phyloP scores from a whole-genome alignment of 2,113 vertebrate species.

The Urocynchramus pylzowi region DNA sequence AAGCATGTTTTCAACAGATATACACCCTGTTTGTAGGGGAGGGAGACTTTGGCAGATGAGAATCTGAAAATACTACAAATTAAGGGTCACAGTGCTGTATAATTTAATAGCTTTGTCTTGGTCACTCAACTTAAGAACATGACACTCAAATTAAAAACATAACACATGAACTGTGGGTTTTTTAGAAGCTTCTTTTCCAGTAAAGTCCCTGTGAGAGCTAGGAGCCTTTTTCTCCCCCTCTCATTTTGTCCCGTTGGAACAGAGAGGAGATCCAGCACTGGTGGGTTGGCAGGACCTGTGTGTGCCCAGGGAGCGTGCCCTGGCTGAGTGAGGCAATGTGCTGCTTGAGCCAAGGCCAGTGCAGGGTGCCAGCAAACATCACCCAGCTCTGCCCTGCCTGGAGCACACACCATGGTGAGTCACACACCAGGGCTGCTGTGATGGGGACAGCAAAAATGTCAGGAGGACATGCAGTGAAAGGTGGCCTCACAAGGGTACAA shows the following conservation, averaged over 20 bases:
- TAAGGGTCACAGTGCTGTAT: neutral
- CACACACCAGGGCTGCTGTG: neutral
- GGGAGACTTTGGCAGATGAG: neutral
- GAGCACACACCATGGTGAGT: rapidly evolving
- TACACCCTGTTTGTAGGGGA: neutral
- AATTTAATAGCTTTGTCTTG: neutral
- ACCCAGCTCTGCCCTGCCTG: neutral
- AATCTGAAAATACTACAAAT: neutral
- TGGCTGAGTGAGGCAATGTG: neutral
- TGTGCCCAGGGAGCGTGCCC: rapidly evolving
- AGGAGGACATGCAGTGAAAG: neutral
- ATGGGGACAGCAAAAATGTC: neutral
- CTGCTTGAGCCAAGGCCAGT: neutral
- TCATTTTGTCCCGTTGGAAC: rapidly evolving
- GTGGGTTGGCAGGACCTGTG: neutral
- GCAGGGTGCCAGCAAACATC: neutral
- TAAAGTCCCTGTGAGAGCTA: neutral
- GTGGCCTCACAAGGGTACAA: constrained; percentile 60
- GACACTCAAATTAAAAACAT: neutral
- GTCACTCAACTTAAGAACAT: neutral
- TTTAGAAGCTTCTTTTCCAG: neutral
- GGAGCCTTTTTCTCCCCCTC: neutral
- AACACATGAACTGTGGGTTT: neutral
- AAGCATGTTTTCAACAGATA: neutral
- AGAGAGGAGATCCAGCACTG: neutral